Conservation (phyloP, 2,113 vertebrate species). For the Pelobates fuscus region DNA sequence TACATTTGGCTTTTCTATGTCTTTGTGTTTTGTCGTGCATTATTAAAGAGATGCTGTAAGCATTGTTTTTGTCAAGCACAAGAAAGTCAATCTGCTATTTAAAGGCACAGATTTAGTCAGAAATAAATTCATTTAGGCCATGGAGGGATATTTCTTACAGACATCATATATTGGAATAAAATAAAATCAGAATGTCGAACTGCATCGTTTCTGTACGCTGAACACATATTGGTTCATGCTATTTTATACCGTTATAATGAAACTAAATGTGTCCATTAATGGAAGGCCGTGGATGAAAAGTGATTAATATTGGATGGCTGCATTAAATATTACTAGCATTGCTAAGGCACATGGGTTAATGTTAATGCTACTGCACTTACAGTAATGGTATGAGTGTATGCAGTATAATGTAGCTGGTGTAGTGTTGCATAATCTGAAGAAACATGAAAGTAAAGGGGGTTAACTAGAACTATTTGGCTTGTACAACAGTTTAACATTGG, state of each 20-base stretch:
- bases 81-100: slow-evolving; percentile 17
- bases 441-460: too few relatives aligned
- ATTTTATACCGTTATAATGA: not conserved
- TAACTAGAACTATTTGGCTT: too few relatives aligned
- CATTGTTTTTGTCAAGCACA: slow-evolving; percentile 20
- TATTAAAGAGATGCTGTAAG: slow-evolving; percentile 28
- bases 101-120: slow-evolving; percentile 3
- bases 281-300: too few relatives aligned
- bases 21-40: slow-evolving; percentile 14
- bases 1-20: slow-evolving; percentile 23
- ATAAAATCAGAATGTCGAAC: not conserved
- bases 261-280: not conserved
- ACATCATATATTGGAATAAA: not conserved
- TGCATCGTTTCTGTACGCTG: not conserved
- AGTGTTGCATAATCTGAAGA: too few relatives aligned
- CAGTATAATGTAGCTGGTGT: too few relatives aligned
- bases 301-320: too few relatives aligned
- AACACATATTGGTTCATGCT: not conserved
- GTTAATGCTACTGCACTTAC: too few relatives aligned
- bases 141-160: not conserved
- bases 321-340: too few relatives aligned
- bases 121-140: not conserved
- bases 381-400: too few relatives aligned
- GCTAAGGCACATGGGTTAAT: too few relatives aligned
- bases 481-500: too few relatives aligned